These are phyloP conservation scores for Lepus americanus DNA, from an alignment of 2,113 vertebrate genomes.

Conservation along the genomic window DNA sequence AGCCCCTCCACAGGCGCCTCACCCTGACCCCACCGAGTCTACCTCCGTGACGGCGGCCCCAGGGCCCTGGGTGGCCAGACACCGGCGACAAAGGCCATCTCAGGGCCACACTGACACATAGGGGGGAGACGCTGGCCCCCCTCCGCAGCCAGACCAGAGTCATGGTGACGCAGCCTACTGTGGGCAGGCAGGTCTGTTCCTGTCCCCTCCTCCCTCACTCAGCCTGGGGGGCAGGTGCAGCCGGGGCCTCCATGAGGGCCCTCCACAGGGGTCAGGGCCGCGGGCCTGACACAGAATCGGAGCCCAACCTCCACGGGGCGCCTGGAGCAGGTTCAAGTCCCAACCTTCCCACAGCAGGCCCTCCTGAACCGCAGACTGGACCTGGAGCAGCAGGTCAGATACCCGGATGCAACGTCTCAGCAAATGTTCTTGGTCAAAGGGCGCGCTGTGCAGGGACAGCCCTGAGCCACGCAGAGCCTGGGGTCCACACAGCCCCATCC, in stretches of 20 bases:
- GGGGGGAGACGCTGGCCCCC: background rate
- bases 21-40: too few relatives aligned
- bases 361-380: accelerated
- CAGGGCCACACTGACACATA: background rate
- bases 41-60: too few relatives aligned
- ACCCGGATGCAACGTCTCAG: too few relatives aligned
- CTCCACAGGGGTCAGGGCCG: too few relatives aligned
- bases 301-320: background rate
- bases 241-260: too few relatives aligned
- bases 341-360: background rate
- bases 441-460: too few relatives aligned
- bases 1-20: background rate
- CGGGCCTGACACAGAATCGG: too few relatives aligned
- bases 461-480: too few relatives aligned
- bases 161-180: background rate
- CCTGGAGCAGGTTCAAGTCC: background rate
- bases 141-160: background rate
- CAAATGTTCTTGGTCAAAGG: background rate
- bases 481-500: background rate
- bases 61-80: too few relatives aligned
- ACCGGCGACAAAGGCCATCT: background rate
- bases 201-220: too few relatives aligned
- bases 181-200: accelerated
- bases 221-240: too few relatives aligned
- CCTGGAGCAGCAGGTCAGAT: too few relatives aligned